These are phyloP conservation scores for Aptenodytes forsteri DNA, from an alignment of 2,113 vertebrate species.

Conservation along the genomic window DNA sequence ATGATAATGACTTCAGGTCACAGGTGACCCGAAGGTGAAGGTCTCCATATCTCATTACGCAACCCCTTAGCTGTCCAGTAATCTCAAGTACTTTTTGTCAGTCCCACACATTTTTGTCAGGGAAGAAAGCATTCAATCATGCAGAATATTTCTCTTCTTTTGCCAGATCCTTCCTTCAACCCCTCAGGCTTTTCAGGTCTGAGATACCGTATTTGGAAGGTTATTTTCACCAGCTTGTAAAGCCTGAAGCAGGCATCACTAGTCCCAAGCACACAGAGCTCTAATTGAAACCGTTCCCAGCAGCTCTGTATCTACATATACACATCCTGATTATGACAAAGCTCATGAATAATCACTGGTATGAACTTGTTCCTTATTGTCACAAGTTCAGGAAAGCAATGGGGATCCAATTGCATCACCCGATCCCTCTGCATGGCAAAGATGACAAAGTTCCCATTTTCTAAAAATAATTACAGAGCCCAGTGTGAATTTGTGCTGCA, in stretches of 20 bases:
- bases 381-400: slow-evolving; percentile 56
- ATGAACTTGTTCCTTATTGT: slow-evolving; percentile 58
- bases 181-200: slow-evolving; percentile 1
- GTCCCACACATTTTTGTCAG: neutral
- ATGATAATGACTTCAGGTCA: slow-evolving; percentile 34
- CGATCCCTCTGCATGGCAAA: slow-evolving; percentile 46
- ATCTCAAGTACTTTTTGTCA: slow-evolving; percentile 16
- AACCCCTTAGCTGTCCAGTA: neutral
- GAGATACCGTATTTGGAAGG: neutral
- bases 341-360: slow-evolving; percentile 69
- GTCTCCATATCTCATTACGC: neutral
- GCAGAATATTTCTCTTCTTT: neutral
- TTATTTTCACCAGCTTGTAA: slow-evolving; percentile 13
- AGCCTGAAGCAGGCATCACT: neutral
- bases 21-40: slow-evolving; percentile 31
- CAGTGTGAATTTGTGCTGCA: slow-evolving; percentile 60
- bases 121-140: neutral
- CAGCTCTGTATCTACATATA: slow-evolving; percentile 56
- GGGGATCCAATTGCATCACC: slow-evolving; percentile 49
- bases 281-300: slow-evolving; percentile 42
- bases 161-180: neutral
- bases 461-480: slow-evolving; percentile 64
- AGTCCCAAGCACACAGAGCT: slow-evolving; percentile 20
- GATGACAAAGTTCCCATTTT: slow-evolving; percentile 67
- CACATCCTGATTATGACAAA: slow-evolving; percentile 60